Evolutionary conservation across 1,140 invertebrate genomes (phyloP), one percentile per base, ranked within the genome.

Genomic region (Drosophila tsacasi): DNA sequence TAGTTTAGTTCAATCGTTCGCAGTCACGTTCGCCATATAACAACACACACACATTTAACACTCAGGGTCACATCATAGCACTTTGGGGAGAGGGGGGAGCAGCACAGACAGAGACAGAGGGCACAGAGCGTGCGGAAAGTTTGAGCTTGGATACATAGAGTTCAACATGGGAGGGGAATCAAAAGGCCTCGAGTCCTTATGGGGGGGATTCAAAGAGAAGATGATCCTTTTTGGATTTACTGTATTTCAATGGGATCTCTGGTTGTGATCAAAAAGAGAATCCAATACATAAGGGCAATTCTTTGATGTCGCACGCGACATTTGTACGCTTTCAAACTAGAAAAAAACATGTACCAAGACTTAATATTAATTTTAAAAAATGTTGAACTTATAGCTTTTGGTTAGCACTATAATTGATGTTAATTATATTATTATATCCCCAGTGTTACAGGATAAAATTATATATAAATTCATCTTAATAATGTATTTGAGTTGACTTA

Each of bases 1-100:
- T 91, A 89, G 85, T 89, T 89, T 90, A 89, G 79, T 90, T 89
- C 76, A 58, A 87, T 72, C 67, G 67, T 93, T 79, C 73, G 46
- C 69, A 47, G 57, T 32, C 37, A 67, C 35, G 37, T 32, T 32
- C 19, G 35, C 61, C 27, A 52, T 15, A 39, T 23, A 37, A 35
- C 5, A 72, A 47, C 52, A 73, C 52, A 59, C 52, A 59, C 62
- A 40, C 42, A 57, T 65, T 75, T 69, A 50, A 66, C 49, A 71
- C 47, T 62, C n/a, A 39, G 50, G 39, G 63, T 68, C 49, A 23
- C n/a, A 25, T 60, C 39, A 39, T 37, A 52, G 44, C 52, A 27
- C 17, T 35, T 65, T n/a, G 62, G 63, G n/a, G n/a, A n/a, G n/a
- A 52, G 35, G 32, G 32, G 42, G 23, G 27, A 67, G 27, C n/a